phyloP scores from a whole-genome alignment of 2,888 invertebrate species.

The Protophormia terraenovae region DNA sequence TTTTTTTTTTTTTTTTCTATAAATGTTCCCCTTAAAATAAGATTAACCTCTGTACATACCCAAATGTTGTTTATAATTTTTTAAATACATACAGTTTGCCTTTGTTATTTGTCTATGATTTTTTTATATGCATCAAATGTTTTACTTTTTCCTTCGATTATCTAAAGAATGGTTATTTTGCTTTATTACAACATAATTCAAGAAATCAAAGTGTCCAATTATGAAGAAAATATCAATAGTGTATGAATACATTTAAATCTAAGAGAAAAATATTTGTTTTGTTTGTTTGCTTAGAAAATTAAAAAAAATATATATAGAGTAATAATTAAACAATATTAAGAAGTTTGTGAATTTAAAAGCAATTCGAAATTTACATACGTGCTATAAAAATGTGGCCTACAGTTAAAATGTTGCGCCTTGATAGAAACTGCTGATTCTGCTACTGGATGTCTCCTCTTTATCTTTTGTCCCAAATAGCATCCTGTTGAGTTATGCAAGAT shows the following conservation, averaged over 20 bases:
- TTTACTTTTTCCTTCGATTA: constrained; percentile 41
- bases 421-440: not conserved
- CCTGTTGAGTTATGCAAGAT: not conserved
- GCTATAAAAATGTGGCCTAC: constrained; percentile 56
- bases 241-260: constrained; percentile 42
- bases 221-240: constrained; percentile 8
- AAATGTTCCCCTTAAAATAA: constrained; percentile 30
- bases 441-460: constrained; percentile 12
- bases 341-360: constrained; percentile 56
- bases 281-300: constrained; percentile 55
- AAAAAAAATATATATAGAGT: constrained; percentile 30
- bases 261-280: constrained; percentile 20
- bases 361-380: constrained; percentile 66
- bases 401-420: constrained; percentile 37
- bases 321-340: constrained; percentile 50
- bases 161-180: constrained; percentile 50
- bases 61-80: not conserved
- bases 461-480: not conserved
- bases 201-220: constrained; percentile 14
- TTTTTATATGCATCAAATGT: constrained; percentile 43
- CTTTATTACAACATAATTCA: constrained; percentile 47
- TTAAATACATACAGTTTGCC: constrained; percentile 23
- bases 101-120: constrained; percentile 23
- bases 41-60: constrained; percentile 45
- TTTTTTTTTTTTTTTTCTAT: not conserved